phyloP scores from a whole-genome alignment of 1,140 invertebrate genomes.

The Notospermus geniculatus region DNA sequence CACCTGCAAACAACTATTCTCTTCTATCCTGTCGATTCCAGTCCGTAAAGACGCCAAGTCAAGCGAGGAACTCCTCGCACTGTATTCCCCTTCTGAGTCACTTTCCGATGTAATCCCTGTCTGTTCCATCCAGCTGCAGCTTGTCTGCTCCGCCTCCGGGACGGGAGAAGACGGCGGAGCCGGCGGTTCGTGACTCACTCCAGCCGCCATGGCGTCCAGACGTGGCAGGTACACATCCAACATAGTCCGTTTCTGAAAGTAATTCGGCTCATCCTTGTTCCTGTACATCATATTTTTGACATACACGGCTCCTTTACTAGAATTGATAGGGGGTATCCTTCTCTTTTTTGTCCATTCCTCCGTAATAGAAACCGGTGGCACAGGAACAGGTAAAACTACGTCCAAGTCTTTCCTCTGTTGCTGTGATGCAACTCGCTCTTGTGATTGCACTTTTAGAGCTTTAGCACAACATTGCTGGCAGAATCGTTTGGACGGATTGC shows the following conservation, averaged over 20 bases:
- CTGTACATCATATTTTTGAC: slow-evolving; percentile 1
- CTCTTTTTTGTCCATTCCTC: neutral
- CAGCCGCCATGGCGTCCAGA: neutral
- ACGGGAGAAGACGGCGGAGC: too few species aligned
- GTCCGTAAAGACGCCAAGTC: too few species aligned
- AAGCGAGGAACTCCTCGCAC: too few species aligned
- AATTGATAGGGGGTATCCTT: neutral
- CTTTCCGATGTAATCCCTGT: too few species aligned
- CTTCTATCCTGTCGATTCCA: too few species aligned
- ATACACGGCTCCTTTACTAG: neutral
- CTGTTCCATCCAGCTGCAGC: too few species aligned
- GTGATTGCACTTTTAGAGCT: neutral
- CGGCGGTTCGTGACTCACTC: too few species aligned
- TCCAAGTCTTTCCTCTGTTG: too few species aligned
- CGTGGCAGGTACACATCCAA: slow-evolving; percentile 3
- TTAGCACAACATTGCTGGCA: neutral
- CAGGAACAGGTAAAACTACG: neutral
- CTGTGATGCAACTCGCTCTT: neutral
- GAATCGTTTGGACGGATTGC: slow-evolving; percentile 1
- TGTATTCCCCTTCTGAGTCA: too few species aligned
- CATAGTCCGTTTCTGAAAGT: neutral
- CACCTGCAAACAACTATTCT: too few species aligned
- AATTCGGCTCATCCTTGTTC: neutral
- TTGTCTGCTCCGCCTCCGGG: too few species aligned
- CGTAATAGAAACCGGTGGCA: neutral